phyloP scores from a whole-genome alignment of 2,888 invertebrate species.

The Eristalinus aeneus region DNA sequence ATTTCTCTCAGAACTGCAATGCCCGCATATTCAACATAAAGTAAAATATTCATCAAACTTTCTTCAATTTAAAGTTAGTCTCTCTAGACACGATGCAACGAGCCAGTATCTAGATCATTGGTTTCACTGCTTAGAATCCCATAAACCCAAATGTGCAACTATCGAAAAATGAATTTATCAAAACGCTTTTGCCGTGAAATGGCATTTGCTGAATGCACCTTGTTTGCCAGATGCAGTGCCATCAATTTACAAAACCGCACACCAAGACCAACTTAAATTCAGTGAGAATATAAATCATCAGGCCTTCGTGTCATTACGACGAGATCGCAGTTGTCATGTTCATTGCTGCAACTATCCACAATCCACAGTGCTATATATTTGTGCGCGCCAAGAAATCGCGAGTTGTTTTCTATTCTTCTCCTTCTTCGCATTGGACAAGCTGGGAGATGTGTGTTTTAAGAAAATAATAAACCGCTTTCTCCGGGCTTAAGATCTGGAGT shows the following conservation, averaged over 20 bases:
- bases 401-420: constrained; percentile 48
- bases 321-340: neutral
- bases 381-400: constrained; percentile 59
- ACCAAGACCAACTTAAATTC: constrained; percentile 49
- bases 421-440: constrained; percentile 19
- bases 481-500: constrained; percentile 65
- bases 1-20: neutral
- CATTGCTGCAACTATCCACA: neutral
- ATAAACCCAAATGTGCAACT: constrained; percentile 64
- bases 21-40: neutral
- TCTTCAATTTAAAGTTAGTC: neutral
- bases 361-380: constrained; percentile 36
- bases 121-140: constrained; percentile 43
- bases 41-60: constrained; percentile 1
- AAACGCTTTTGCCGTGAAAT: constrained; percentile 44
- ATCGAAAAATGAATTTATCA: constrained; percentile 66
- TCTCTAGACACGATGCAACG: neutral
- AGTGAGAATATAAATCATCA: constrained; percentile 42
- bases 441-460: constrained; percentile 27
- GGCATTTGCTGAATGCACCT: constrained; percentile 43
- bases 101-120: constrained; percentile 60
- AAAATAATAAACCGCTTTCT: constrained; percentile 68
- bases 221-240: constrained; percentile 32
- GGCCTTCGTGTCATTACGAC: constrained; percentile 8
- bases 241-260: constrained; percentile 25